Conservation (phyloP, 1,140 invertebrate genomes). For the Drosophila oshimai region DNA sequence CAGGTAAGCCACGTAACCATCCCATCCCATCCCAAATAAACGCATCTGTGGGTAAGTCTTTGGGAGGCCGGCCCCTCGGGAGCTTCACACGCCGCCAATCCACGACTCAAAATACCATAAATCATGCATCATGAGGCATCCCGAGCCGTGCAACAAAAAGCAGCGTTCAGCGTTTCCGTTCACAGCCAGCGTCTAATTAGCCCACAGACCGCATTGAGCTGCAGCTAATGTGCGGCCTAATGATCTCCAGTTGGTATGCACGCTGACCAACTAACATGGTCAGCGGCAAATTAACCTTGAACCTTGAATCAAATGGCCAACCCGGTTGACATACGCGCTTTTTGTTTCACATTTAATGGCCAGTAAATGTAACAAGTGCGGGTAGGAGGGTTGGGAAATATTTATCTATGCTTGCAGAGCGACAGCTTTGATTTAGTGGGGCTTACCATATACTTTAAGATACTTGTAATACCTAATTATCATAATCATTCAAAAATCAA, state of each 20-base stretch:
- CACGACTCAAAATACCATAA: constrained; percentile 40
- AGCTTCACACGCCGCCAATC: constrained; percentile 59
- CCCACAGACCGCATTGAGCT: constrained; percentile 56
- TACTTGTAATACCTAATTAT: too few species aligned
- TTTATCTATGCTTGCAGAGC: neutral
- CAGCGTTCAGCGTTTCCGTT: constrained; percentile 58
- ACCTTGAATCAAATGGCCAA: neutral
- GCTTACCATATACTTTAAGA: neutral
- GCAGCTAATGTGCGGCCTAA: constrained; percentile 42
- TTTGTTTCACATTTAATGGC: neutral
- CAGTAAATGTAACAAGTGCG: constrained; percentile 1
- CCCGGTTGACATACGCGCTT: constrained; percentile 4
- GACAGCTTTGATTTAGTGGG: neutral
- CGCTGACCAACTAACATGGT: constrained; percentile 45
- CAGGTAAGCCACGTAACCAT: constrained; percentile 25
- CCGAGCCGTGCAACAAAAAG: constrained; percentile 21
- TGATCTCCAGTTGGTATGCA: constrained; percentile 22
- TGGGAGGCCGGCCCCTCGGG: constrained; percentile 32
- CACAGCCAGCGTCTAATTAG: constrained; percentile 55
- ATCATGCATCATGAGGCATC: constrained; percentile 44
- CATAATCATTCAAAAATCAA: too few species aligned
- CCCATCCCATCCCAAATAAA: neutral
- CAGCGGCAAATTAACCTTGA: constrained; percentile 39
- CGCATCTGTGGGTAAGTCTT: constrained; percentile 42
- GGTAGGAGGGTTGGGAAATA: constrained; percentile 1